Conservation (phyloP, 2,797 vertebrate genomes). For the Ateles fusciceps region DNA sequence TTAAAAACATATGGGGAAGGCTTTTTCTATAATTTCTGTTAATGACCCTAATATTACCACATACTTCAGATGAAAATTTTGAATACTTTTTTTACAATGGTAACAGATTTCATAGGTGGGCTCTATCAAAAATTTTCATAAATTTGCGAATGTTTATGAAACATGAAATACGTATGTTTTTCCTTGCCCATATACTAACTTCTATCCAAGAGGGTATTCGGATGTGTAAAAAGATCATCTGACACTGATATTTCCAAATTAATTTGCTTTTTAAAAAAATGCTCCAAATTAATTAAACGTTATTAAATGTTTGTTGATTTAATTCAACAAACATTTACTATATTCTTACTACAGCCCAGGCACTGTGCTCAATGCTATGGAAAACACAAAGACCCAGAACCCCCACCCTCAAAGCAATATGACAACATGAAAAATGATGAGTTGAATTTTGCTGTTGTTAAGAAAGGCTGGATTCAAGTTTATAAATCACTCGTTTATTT, state of each 20-base stretch:
- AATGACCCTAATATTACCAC: background rate
- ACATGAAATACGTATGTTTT: no score
- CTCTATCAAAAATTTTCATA: background rate
- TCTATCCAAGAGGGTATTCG: background rate
- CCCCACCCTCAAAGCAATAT: background rate
- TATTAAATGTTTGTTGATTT: background rate
- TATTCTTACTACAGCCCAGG: background rate
- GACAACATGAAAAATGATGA: background rate
- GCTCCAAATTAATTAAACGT: conserved; percentile 4
- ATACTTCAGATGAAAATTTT: conserved; percentile 21
- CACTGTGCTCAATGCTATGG: background rate
- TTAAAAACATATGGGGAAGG: background rate
- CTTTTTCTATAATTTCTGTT: background rate
- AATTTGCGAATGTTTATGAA: background rate
- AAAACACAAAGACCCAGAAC: background rate
- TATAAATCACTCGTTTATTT: background rate
- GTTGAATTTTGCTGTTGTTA: background rate
- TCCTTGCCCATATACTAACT: background rate
- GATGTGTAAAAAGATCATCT: background rate
- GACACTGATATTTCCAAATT: conserved; percentile 29
- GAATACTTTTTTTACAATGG: background rate
- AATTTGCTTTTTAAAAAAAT: conserved; percentile 39
- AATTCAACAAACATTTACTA: background rate
- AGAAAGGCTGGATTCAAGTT: background rate
- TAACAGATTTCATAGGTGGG: background rate